Evolutionary conservation across 2,797 vertebrate species (phyloP).

Genomic region (Enteromius paludinosus): DNA sequence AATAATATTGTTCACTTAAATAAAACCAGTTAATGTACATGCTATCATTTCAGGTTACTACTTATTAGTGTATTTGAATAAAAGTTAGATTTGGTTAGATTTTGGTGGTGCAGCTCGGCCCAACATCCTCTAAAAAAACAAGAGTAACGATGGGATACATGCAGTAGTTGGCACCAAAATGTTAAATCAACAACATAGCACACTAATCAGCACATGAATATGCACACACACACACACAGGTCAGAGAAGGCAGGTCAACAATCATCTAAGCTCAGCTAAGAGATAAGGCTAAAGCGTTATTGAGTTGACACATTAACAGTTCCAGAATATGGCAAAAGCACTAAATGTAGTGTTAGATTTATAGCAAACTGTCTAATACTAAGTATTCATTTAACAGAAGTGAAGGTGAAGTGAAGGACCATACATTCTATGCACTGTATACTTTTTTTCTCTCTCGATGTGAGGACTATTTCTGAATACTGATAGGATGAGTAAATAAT

Average conservation of each 20-base stretch:
- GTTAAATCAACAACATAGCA: not conserved
- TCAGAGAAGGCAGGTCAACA: not conserved
- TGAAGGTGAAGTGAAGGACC: not conserved
- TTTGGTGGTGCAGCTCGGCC: not conserved
- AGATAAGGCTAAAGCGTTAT: not conserved
- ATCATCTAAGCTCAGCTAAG: not conserved
- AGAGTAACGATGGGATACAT: not conserved
- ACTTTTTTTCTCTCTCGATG: not conserved
- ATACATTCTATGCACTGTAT: not conserved
- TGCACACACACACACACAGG: not conserved
- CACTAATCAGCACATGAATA: not conserved
- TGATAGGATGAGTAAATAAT: not conserved
- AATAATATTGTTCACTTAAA: not conserved
- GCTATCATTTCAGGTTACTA: not conserved
- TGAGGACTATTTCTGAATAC: not conserved
- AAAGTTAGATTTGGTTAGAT: too few species aligned
- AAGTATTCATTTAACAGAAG: not conserved
- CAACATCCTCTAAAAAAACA: not conserved
- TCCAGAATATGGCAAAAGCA: not conserved
- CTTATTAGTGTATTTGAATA: not conserved
- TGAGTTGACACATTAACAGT: not conserved
- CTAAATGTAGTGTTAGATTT: not conserved
- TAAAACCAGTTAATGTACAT: not conserved
- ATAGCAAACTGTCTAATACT: not conserved
- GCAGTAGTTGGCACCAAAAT: too few species aligned